Evolutionary conservation across 2,797 vertebrate genomes (phyloP).

Genomic region (Uromys caudimaculatus): DNA sequence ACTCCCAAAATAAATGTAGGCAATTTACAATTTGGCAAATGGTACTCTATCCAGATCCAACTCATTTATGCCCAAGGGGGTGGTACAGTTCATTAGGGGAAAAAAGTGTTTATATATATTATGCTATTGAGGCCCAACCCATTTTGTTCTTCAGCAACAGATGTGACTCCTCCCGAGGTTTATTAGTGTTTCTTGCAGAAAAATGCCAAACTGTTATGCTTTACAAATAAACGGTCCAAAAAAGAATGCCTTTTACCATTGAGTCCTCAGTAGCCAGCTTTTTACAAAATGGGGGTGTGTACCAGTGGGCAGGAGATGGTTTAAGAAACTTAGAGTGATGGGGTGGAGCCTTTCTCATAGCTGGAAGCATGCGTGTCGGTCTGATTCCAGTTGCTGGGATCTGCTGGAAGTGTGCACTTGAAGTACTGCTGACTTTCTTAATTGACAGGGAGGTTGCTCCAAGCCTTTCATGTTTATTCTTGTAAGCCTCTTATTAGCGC

Average conservation of each 20-base stretch:
- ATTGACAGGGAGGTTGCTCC: slow-evolving; percentile 85
- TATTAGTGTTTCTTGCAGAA: slow-evolving; percentile 85
- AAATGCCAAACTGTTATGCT: slow-evolving; percentile 83
- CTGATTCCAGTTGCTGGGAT: slow-evolving; percentile 80
- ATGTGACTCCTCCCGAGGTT: slow-evolving; percentile 84
- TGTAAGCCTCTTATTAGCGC: slow-evolving; percentile 87
- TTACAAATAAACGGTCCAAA: slow-evolving; percentile 81
- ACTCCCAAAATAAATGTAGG: slow-evolving; percentile 91
- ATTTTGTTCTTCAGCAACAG: slow-evolving; percentile 84
- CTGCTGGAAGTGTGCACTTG: slow-evolving; percentile 80
- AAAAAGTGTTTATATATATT: slow-evolving; percentile 87
- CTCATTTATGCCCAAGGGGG: slow-evolving; percentile 89
- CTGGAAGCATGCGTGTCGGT: slow-evolving; percentile 73
- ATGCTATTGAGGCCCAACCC: slow-evolving; percentile 83
- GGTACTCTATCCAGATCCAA: slow-evolving; percentile 86
- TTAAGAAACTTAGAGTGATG: slow-evolving; percentile 74
- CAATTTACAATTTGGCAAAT: slow-evolving; percentile 92
- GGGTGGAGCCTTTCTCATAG: slow-evolving; percentile 67
- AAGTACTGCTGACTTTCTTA: slow-evolving; percentile 85
- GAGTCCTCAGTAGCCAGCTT: slow-evolving; percentile 56
- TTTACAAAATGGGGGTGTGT: slow-evolving; percentile 58
- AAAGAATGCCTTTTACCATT: slow-evolving; percentile 77
- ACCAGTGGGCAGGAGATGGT: not conserved
- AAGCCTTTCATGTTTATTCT: slow-evolving; percentile 88
- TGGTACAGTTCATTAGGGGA: slow-evolving; percentile 89